Base-by-base conservation (phyloP, 2,888 invertebrate genomes). In the Arrhopalites spinosus region DNA sequence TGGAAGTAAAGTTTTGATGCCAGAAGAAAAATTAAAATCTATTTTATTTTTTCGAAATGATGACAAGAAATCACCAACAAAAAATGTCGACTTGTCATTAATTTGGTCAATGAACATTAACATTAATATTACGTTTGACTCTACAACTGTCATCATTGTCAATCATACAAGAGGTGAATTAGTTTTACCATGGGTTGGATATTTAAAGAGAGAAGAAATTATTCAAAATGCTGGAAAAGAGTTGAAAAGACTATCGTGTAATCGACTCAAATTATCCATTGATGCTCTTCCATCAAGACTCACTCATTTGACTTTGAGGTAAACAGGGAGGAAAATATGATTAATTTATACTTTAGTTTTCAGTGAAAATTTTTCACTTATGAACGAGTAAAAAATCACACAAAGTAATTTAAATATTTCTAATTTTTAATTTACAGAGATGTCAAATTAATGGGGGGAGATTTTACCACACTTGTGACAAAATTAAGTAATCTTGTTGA, bases 161-260 rank as follows among this genome's bases (percentile, higher is more conserved):
- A 69, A 74, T 47, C 74, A 74, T 47, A 69, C 69, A 20, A 36
- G 29, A n/a, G 47, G 69, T 15, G 74, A 74, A 27, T 59, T 74
- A 20, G 74, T 74, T 1, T 61, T 74, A 8, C 74, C 74, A 5
- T 74, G 74, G 74, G n/a, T 74, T 5, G 45, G 29, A 11, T 74
- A 43, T 23, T 20, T 74, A 36, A 74, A 74, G n/a, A 23, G 74
- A 27, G 74, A 74, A 27, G 74, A 74, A n/a, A 74, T 74, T 13
- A 74, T 74, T 43, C 59, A 43, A 11, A 68, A 61, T 63, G 74
- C 69, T 11, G 74, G 69, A 11, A 56, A 45, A 27, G 74, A 74
- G 8, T 61, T 74, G 61, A 36, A 61, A 63, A 29, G 27, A 61
- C 61, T 74, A 59, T 61, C 59, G 3, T 74, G 74, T 45, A 74